A percentile compares a stretch with the other conserved stretches of the same genome.
These are phyloP conservation scores for Pelobates fuscus DNA, from an alignment of 2,113 vertebrate genomes.

Conservation along the genomic window DNA sequence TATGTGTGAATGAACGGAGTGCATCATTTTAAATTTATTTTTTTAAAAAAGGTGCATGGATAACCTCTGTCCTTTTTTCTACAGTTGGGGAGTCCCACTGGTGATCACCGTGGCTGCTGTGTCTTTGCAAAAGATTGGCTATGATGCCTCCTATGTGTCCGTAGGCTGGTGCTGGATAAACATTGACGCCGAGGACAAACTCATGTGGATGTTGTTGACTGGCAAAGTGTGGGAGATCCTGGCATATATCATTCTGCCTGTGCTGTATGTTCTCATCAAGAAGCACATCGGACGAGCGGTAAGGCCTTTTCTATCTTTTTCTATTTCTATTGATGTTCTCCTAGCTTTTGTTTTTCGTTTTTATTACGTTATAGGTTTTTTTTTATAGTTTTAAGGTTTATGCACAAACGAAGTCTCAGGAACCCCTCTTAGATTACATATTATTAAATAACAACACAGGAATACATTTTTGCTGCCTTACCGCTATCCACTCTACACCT, in stretches of 20 bases:
- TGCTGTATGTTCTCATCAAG: conserved; percentile 89
- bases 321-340: not conserved
- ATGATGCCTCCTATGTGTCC: conserved; percentile 89
- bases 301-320: conserved; percentile 56
- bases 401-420: too few relatives aligned
- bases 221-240: conserved; percentile 94
- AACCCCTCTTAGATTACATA: too few relatives aligned
- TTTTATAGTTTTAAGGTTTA: too few relatives aligned
- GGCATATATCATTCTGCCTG: conserved; percentile 84
- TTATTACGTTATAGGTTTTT: too few relatives aligned
- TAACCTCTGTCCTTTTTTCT: not conserved
- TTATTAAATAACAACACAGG: too few relatives aligned
- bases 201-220: conserved; percentile 92
- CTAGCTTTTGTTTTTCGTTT: not conserved
- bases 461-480: too few relatives aligned
- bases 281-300: conserved; percentile 89
- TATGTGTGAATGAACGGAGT: too few relatives aligned
- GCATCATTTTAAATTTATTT: too few relatives aligned
- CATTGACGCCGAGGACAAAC: conserved; percentile 72
- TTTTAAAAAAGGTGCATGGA: too few relatives aligned
- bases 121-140: conserved; percentile 86
- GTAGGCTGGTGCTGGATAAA: conserved; percentile 97
- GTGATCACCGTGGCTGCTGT: conserved; percentile 80
- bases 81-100: conserved; percentile 90
- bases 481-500: too few relatives aligned